A percentile compares a stretch with the other conserved stretches of the same genome.
These are phyloP conservation scores for Drosophila fuyamai DNA, from an alignment of 1,140 invertebrate species.

Conservation along the genomic window DNA sequence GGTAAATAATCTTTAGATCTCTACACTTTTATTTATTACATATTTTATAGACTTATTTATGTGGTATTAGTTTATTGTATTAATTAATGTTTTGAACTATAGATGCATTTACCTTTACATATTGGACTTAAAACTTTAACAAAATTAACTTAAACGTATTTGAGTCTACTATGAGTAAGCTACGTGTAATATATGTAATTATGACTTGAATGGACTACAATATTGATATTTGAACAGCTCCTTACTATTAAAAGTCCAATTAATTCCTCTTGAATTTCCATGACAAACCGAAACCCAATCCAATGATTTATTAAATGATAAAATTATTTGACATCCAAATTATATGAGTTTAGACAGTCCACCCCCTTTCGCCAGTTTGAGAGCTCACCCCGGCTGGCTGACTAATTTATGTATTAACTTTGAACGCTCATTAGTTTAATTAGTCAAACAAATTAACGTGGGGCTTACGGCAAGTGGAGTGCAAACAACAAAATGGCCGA, in stretches of 20 bases:
- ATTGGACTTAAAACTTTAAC: too few species aligned
- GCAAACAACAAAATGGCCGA: conserved; percentile 81
- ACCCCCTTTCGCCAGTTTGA: conserved; percentile 1
- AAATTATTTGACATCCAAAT: conserved; percentile 42
- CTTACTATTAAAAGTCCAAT: conserved; percentile 8
- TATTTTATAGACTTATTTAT: too few species aligned
- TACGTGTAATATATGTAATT: too few species aligned
- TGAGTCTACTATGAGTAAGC: too few species aligned
- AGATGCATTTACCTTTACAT: too few species aligned
- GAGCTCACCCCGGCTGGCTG: conserved; percentile 31
- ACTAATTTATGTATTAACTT: conserved; percentile 84
- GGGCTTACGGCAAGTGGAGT: conserved; percentile 71
- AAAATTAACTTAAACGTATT: too few species aligned
- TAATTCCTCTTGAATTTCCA: conserved; percentile 8
- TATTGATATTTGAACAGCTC: background rate
- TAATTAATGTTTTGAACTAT: too few species aligned
- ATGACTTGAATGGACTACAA: too few species aligned
- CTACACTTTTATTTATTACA: too few species aligned
- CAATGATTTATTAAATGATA: conserved; percentile 31
- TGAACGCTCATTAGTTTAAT: conserved; percentile 85
- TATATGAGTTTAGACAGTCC: conserved; percentile 22
- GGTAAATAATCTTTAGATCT: too few species aligned
- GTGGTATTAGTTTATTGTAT: too few species aligned
- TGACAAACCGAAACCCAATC: conserved; percentile 6
- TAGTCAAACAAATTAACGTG: conserved; percentile 84